Conservation (phyloP, 35 echinoderm and acorn worm species). For the Ophioderma brevispina region DNA sequence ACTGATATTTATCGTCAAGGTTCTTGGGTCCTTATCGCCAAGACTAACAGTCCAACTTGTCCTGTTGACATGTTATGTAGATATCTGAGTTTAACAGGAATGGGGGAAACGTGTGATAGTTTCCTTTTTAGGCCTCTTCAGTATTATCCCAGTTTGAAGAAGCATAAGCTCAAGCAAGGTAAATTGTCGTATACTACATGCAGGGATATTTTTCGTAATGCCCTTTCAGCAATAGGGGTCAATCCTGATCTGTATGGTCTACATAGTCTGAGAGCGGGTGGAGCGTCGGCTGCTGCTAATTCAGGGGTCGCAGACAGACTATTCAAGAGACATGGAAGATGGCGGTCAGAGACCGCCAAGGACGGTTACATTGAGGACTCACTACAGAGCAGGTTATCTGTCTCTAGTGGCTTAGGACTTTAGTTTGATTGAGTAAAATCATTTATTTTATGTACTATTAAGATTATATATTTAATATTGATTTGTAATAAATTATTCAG, state of each 20-base stretch:
- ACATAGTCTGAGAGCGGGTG: slow-evolving; percentile 46
- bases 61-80: neutral
- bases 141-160: neutral
- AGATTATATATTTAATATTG: too few species aligned
- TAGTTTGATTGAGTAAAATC: too few species aligned
- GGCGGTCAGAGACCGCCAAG: too few species aligned
- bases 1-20: neutral
- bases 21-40: neutral
- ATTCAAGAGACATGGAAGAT: too few species aligned
- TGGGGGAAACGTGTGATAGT: neutral
- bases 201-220: slow-evolving; percentile 17
- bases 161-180: neutral
- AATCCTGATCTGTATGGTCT: slow-evolving; percentile 16
- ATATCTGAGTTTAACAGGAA: neutral
- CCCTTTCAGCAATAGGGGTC: neutral
- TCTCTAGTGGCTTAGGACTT: too few species aligned
- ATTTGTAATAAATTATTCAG: too few species aligned
- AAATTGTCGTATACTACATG: slow-evolving; percentile 41
- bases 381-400: too few species aligned
- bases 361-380: too few species aligned
- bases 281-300: slow-evolving; percentile 35
- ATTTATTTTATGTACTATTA: too few species aligned
- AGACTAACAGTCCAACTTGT: neutral
- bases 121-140: neutral
- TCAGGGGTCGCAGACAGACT: slow-evolving; percentile 23